Evolutionary conservation across 2,797 vertebrate genomes (phyloP).

Genomic region (Hyperoplus lanceolatus): DNA sequence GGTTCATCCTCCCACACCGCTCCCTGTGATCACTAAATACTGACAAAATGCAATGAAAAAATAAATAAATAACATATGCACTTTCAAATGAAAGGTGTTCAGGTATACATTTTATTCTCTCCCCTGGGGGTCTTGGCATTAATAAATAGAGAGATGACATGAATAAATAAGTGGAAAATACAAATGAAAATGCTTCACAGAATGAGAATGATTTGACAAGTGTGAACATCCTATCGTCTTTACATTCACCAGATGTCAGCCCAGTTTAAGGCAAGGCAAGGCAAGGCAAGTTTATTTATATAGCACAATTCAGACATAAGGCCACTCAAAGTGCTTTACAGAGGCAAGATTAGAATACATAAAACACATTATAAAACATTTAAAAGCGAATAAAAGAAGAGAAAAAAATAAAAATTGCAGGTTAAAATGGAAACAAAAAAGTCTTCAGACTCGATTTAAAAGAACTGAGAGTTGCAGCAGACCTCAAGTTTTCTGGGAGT

Average conservation of each 20-base stretch:
- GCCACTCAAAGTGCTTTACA: too few relatives aligned
- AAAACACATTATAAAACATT: too few relatives aligned
- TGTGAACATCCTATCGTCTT: not conserved
- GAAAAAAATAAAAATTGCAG: too few relatives aligned
- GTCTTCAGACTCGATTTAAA: too few relatives aligned
- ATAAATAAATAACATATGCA: slow-evolving; percentile 11
- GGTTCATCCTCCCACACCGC: slow-evolving; percentile 60
- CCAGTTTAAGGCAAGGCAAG: not conserved
- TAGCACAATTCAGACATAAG: too few relatives aligned
- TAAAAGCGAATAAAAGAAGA: too few relatives aligned
- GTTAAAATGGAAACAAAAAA: too few relatives aligned
- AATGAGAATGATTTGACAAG: not conserved
- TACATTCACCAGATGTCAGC: not conserved
- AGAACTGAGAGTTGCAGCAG: too few relatives aligned
- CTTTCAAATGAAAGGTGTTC: slow-evolving; percentile 24
- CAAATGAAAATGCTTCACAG: not conserved
- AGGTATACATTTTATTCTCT: not conserved
- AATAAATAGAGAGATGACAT: not conserved
- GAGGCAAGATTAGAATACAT: too few relatives aligned
- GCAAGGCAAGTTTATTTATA: too few relatives aligned
- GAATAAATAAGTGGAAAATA: slow-evolving; percentile 1
- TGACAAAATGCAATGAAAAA: slow-evolving; percentile 51
- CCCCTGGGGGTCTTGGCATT: not conserved
- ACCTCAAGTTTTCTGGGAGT: too few relatives aligned
- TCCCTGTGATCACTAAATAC: slow-evolving; percentile 63